Conservation (phyloP, 2,888 invertebrate species). For the Perithous albicinctus region DNA sequence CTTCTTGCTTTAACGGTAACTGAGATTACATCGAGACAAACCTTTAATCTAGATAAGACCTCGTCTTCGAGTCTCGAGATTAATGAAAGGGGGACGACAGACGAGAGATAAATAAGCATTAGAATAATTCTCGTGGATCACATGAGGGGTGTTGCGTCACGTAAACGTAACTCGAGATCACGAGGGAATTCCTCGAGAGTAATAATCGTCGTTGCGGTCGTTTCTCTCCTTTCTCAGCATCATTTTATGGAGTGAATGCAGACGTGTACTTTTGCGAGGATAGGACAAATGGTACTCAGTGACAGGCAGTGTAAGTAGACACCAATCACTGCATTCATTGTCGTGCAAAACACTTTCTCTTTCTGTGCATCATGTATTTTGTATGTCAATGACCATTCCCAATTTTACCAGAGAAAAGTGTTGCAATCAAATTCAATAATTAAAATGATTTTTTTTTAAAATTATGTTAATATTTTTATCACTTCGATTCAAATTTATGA, state of each 20-base stretch:
- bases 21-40: constrained; percentile 2
- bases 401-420: background rate
- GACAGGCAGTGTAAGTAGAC: background rate
- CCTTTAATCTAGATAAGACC: constrained; percentile 4
- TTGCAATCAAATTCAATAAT: background rate
- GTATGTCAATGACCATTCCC: background rate
- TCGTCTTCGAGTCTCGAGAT: constrained; percentile 7
- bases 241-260: constrained; percentile 10
- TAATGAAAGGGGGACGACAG: constrained; percentile 26
- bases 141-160: constrained; percentile 44
- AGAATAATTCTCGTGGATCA: constrained; percentile 30
- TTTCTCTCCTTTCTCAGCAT: constrained; percentile 27
- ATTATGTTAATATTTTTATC: too few relatives aligned
- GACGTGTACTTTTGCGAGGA: background rate
- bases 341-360: background rate
- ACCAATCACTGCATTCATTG: background rate
- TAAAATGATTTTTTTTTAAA: too few relatives aligned
- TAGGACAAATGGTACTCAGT: background rate
- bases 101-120: constrained; percentile 36
- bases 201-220: constrained; percentile 34
- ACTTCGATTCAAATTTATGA: too few relatives aligned
- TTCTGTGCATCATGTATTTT: background rate
- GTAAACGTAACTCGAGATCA: constrained; percentile 34
- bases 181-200: constrained; percentile 46
- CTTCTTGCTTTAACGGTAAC: background rate